Base-by-base conservation (phyloP, 2,888 invertebrate genomes). In the Drosophila engyochracea region DNA sequence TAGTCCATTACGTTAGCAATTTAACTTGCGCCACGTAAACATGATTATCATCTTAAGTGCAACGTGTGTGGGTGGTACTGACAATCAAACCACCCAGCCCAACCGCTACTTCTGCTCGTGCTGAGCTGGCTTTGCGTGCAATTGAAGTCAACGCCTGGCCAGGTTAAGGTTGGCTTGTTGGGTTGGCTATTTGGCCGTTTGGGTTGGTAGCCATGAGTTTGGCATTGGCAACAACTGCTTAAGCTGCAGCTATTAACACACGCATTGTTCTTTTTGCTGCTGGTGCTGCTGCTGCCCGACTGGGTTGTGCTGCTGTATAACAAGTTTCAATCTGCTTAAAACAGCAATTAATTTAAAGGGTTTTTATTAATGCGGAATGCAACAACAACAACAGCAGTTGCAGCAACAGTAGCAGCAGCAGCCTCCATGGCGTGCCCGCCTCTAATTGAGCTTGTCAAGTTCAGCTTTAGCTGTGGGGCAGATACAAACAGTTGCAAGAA, bases 1-100 rank as follows among this genome's bases (percentile, higher is more conserved):
- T 88, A 88, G 89, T 90, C 85, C 85, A 86, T 86, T 86, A 86
- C 85, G 90, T 83, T 85, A 88, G 81, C 90, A 86, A 90, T 86
- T 86, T 90, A 90, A 90, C 90, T 86, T 86, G 85, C 90, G 87
- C 91, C 87, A 90, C 91, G 91, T 86, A 88, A 88, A 88, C 87
- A 88, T 89, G 87, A 88, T 88, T 88, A 88, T 88, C 91, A 89
- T 88, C 87, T 88, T 89, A 90, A 89, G 91, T 86, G 90, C 91
- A 90, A 76, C 70, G 81, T 74, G 81, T 74, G 85, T 79, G 79
- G 59, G 59, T 55, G 60, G 57, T 59, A 47, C 70, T 54, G 47
- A 35, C 62, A 49, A 54, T 44, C 62, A 39, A 35, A 14, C 52
- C 35, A n/a, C 25, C 10, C 31, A 2, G 14, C 14, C 12, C 22